Evolutionary conservation across 1,140 invertebrate genomes (phyloP).

Genomic region (Bombus waltoni): DNA sequence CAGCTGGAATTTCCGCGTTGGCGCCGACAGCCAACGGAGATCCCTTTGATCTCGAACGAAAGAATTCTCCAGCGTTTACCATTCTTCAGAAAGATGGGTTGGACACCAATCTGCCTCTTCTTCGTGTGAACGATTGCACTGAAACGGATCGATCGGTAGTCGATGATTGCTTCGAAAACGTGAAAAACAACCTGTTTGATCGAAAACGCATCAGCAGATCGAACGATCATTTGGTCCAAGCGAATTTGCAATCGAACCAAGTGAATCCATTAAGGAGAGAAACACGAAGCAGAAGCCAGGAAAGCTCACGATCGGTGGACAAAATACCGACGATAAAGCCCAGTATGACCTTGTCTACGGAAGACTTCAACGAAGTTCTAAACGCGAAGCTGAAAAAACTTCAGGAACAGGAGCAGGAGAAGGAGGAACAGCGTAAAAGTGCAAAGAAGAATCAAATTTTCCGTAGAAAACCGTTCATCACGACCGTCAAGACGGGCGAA

Average conservation of each 20-base stretch:
- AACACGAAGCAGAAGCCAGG: constrained; percentile 79
- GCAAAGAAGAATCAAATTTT: constrained; percentile 30
- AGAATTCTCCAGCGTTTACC: constrained; percentile 73
- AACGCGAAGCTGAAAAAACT: constrained; percentile 86
- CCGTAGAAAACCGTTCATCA: constrained; percentile 86
- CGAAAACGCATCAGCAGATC: constrained; percentile 75
- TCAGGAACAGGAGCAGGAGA: constrained; percentile 85
- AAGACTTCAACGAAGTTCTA: constrained; percentile 85
- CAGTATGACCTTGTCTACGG: constrained; percentile 73
- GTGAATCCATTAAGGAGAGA: constrained; percentile 74
- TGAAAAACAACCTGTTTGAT: constrained; percentile 61
- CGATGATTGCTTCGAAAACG: constrained; percentile 59
- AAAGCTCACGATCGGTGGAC: constrained; percentile 68
- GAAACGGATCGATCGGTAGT: constrained; percentile 60
- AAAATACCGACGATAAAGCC: constrained; percentile 49
- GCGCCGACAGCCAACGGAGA: constrained; percentile 61
- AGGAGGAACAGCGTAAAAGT: constrained; percentile 67
- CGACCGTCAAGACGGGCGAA: constrained; percentile 89
- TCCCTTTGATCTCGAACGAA: constrained; percentile 64
- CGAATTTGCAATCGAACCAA: constrained; percentile 73
- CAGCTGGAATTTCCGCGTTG: constrained; percentile 72
- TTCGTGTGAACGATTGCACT: constrained; percentile 67
- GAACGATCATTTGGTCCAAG: constrained; percentile 75
- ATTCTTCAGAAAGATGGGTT: constrained; percentile 76
- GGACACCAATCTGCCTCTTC: constrained; percentile 74